A percentile compares a stretch with the other conserved stretches of the same genome.
Conservation (phyloP, 2,113 vertebrate genomes). For the Lichenostomus cassidix region DNA sequence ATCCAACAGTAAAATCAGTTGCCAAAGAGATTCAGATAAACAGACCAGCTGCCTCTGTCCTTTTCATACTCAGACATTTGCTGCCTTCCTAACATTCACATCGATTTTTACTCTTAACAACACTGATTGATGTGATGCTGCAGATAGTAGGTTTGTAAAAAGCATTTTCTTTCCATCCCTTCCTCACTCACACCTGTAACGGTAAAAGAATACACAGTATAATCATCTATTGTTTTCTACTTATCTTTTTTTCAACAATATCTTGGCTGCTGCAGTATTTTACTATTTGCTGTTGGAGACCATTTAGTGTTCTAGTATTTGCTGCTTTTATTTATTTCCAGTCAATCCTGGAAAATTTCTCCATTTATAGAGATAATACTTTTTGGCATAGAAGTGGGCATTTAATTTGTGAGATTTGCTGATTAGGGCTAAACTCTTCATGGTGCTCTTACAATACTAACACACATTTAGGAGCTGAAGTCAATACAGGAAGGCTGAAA, state of each 20-base stretch:
- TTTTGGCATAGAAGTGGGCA: background rate
- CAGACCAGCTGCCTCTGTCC: background rate
- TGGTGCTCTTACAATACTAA: background rate
- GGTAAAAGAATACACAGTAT: background rate
- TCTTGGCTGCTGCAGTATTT: background rate
- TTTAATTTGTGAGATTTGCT: background rate
- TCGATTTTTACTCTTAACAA: background rate
- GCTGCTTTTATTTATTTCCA: background rate
- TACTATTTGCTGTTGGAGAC: background rate
- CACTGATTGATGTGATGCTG: background rate
- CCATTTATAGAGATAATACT: background rate
- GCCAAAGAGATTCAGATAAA: background rate
- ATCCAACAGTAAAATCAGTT: background rate
- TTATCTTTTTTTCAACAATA: background rate
- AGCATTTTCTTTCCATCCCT: background rate
- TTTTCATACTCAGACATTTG: background rate
- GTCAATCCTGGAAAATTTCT: background rate
- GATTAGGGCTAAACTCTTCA: background rate
- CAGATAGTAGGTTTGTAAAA: background rate
- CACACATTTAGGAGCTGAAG: background rate
- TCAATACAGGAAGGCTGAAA: background rate
- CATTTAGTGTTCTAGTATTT: background rate
- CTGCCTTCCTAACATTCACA: background rate
- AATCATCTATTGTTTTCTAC: background rate
- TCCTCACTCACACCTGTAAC: fast-evolving